Evolutionary conservation across 2,113 vertebrate genomes (phyloP), one percentile per base, ranked within the genome.

Genomic region (Lampris incognitus): DNA sequence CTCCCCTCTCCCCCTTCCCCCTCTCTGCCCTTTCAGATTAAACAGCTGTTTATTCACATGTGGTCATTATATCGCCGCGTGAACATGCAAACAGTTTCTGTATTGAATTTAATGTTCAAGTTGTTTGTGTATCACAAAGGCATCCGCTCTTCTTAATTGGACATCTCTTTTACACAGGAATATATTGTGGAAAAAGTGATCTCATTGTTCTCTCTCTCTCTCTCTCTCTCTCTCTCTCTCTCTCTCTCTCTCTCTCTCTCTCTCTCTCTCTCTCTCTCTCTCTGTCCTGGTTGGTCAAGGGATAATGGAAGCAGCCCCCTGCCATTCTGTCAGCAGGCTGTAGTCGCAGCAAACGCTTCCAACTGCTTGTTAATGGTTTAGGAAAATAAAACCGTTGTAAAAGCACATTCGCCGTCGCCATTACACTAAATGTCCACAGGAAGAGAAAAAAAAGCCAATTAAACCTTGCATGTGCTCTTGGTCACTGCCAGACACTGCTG

Each of bases 341-440:
- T 69, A 51, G 69, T 79, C 39, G 69, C 79, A 81, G 75, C 78
- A 67, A 82, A 78, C 82, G 71, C 85, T 83, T 66, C 76, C 89
- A 89, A 88, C 88, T 91, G 88, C 79, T 90, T 44, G 67, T 87
- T 89, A 89, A 91, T 87, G 74, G 75, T 81, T 87, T 66, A 60
- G 79, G 79, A 79, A 82, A 81, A 89, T 87, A 82, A 88, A 90
- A 82, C 76, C 62, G 82, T 82, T 73, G 46, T 86, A 86, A 90
- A 86, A 54, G 74, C 37, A 55, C 78, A 49, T 68, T 84, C 66
- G 48, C 79, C 67, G 63, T 78, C 55, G 42, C 75, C 81, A 77
- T 85, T 85, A 86, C 11, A 3, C 72, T 75, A 62, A 86, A 88
- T 85, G 76, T 85, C 72, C 40, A 66, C 81, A 72, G 78, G 82